A percentile compares a stretch with the other conserved stretches of the same genome.
These are phyloP conservation scores for Siniperca chuatsi DNA, from an alignment of 2,113 vertebrate species.

Conservation along the genomic window DNA sequence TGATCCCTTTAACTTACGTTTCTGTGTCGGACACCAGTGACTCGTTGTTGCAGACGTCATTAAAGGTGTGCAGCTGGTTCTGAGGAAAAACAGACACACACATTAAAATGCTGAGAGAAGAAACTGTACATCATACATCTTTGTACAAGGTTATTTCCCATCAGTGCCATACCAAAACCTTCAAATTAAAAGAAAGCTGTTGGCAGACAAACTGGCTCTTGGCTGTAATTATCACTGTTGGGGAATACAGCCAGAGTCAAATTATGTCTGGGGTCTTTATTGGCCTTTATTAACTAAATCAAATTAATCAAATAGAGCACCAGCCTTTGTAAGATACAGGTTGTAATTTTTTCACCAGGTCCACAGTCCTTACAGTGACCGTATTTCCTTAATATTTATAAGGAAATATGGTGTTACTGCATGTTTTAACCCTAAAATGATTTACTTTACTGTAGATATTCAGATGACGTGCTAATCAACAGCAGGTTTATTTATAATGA, in stretches of 20 bases:
- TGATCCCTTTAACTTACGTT: constrained; percentile 89
- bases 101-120: neutral
- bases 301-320: neutral
- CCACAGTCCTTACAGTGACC: neutral
- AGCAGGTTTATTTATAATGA: neutral
- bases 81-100: constrained; percentile 78
- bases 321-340: neutral
- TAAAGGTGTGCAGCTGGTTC: constrained; percentile 99
- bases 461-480: neutral
- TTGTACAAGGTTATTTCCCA: neutral
- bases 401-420: neutral
- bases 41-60: constrained; percentile 99
- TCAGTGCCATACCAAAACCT: neutral
- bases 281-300: neutral
- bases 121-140: neutral
- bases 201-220: neutral
- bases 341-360: neutral
- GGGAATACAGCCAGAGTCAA: neutral
- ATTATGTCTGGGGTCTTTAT: neutral
- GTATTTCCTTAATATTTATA: neutral
- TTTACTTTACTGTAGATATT: neutral
- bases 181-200: constrained; percentile 8
- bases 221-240: neutral
- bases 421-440: neutral
- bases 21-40: constrained; percentile 99